Percentiles rank a stretch among this genome's conserved stretches.
Evolutionary conservation across 2,797 vertebrate genomes (phyloP).

Genomic region (Cottoperca gobio): DNA sequence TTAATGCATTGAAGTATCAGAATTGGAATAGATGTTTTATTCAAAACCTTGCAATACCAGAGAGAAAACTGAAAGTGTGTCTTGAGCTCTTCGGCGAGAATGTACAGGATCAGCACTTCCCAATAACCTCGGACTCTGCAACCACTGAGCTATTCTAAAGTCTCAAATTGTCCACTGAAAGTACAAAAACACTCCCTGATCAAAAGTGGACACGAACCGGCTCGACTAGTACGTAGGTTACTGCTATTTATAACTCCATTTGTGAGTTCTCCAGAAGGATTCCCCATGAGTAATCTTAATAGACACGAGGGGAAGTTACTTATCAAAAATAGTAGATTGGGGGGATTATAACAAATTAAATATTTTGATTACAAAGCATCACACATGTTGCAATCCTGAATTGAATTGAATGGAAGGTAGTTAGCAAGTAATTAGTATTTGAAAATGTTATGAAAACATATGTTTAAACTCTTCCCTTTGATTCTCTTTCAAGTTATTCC

Average conservation of each 20-base stretch:
- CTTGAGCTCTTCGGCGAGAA: background rate
- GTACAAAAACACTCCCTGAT: slow-evolving; percentile 44
- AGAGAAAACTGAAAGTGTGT: slow-evolving; percentile 10
- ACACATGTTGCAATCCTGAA: background rate
- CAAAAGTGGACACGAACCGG: slow-evolving; percentile 29
- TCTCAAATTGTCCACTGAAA: slow-evolving; percentile 49
- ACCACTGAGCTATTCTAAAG: slow-evolving; percentile 41
- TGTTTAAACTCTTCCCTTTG: background rate
- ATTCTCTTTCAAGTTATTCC: background rate
- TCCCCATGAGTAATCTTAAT: slow-evolving; percentile 14
- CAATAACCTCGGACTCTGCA: background rate
- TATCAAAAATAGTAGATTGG: slow-evolving; percentile 30
- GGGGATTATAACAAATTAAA: background rate
- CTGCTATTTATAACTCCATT: slow-evolving; percentile 1
- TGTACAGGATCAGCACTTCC: slow-evolving; percentile 35
- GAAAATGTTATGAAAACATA: slow-evolving; percentile 7
- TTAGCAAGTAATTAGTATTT: background rate
- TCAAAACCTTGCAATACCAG: background rate
- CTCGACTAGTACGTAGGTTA: background rate
- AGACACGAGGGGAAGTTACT: slow-evolving; percentile 32
- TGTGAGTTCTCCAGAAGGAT: slow-evolving; percentile 25
- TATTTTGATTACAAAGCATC: slow-evolving; percentile 11
- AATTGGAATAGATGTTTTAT: background rate
- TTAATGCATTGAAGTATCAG: background rate
- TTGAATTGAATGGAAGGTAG: background rate